phyloP scores from a whole-genome alignment of 2,888 invertebrate genomes.

The Caenorhabditis angaria region DNA sequence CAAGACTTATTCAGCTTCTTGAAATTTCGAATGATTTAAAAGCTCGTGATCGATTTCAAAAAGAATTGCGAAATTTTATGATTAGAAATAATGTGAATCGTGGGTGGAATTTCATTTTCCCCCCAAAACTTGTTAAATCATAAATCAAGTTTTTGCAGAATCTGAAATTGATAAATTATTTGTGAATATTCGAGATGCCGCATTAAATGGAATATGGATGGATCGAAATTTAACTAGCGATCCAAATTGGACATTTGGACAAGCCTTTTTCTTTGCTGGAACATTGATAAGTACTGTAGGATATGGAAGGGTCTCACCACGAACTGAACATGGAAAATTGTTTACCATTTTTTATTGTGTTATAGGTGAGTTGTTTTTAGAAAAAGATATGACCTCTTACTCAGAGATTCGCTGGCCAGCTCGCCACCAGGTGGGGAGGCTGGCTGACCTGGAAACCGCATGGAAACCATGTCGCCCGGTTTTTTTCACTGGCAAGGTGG shows the following conservation, averaged over 20 bases:
- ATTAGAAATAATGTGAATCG: conserved; percentile 75
- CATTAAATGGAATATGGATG: conserved; percentile 76
- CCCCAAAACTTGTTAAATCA: background rate
- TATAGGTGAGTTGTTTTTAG: conserved; percentile 73
- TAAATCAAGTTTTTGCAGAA: conserved; percentile 45
- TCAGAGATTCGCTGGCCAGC: too few species aligned
- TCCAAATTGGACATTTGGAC: conserved; percentile 89
- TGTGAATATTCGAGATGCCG: conserved; percentile 62
- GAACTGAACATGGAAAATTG: conserved; percentile 85
- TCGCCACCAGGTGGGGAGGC: too few species aligned
- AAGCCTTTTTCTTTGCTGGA: conserved; percentile 86
- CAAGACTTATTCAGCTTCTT: conserved; percentile 79
- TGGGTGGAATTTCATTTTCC: conserved; percentile 11
- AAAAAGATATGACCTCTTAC: too few species aligned
- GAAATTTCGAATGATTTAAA: conserved; percentile 77
- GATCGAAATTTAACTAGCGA: conserved; percentile 82
- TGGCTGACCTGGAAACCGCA: too few species aligned
- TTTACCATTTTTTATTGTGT: conserved; percentile 88
- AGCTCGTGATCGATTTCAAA: conserved; percentile 76
- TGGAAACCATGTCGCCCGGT: too few species aligned
- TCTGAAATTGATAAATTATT: conserved; percentile 63
- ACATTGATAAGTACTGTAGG: conserved; percentile 90
- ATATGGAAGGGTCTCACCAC: conserved; percentile 88
- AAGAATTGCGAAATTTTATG: conserved; percentile 77
- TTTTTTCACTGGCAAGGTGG: too few species aligned